Evolutionary conservation across 2,797 vertebrate genomes (phyloP), one percentile per base, ranked within the genome.

Genomic region (Nasua narica): DNA sequence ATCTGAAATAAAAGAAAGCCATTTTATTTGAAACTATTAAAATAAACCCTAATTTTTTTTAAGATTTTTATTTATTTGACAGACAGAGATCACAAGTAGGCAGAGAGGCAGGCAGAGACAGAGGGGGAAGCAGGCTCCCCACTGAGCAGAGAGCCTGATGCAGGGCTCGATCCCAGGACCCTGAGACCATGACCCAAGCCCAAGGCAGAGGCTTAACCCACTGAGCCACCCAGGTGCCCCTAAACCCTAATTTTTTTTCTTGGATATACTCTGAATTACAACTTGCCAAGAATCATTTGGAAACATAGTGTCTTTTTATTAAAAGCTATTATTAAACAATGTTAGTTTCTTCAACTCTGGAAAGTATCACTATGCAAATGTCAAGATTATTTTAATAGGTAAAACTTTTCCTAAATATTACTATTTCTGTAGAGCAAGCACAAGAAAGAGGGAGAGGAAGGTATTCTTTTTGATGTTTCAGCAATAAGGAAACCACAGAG

Each of bases 21-120:
- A 62, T 37, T 83, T 87, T 70, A 58, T 52, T 56, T 56, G 11
- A 62, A 97, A 29, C 58, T 50, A 89, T 78, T 67, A 83, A 72
- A 96, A 79, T 58, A 85, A 94, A 95, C 52, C 32, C 16, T 70
- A 54, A 25, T 79, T 93, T 90, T n/a, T n/a, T n/a, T n/a, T n/a
- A n/a, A n/a, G n/a, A n/a, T n/a, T n/a, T n/a, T n/a, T n/a, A n/a
- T n/a, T n/a, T n/a, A n/a, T n/a, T n/a, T n/a, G n/a, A n/a, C n/a
- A n/a, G n/a, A n/a, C n/a, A n/a, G n/a, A n/a, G n/a, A n/a, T n/a
- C n/a, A n/a, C n/a, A n/a, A n/a, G n/a, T n/a, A n/a, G n/a, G n/a
- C n/a, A n/a, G n/a, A n/a, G n/a, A n/a, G n/a, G n/a, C n/a, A n/a
- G n/a, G n/a, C n/a, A n/a, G n/a, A n/a, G n/a, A n/a, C n/a, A n/a